A percentile compares a stretch with the other conserved stretches of the same genome.
Evolutionary conservation across 2,113 vertebrate genomes (phyloP).

Genomic region (Rhodinocichla rosea): DNA sequence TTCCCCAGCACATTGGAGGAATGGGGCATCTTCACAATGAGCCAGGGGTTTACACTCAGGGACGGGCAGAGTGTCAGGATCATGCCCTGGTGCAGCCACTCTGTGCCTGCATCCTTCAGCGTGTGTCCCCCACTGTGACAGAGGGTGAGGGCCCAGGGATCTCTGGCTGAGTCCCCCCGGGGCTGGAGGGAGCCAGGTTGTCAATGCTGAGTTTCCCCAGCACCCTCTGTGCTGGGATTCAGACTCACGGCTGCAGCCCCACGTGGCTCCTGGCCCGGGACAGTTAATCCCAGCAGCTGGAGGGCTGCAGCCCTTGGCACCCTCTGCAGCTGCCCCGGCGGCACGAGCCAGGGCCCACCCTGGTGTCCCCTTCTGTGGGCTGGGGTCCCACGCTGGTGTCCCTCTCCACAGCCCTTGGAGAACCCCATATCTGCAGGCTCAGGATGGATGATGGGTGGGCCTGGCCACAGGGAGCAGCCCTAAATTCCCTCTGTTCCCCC

Average conservation of each 20-base stretch:
- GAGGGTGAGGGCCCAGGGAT: background rate
- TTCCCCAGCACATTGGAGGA: background rate
- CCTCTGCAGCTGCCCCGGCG: accelerated
- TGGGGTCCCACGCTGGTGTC: background rate
- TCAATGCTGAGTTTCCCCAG: accelerated
- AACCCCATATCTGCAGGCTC: background rate
- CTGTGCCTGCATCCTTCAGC: background rate
- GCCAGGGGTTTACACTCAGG: accelerated
- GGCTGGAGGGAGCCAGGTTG: accelerated
- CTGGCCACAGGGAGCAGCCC: background rate
- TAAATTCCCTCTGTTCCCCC: background rate
- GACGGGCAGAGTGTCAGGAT: background rate
- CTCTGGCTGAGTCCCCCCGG: accelerated
- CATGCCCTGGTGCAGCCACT: too few relatives aligned
- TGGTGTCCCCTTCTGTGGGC: background rate
- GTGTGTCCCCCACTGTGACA: accelerated
- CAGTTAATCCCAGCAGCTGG: background rate
- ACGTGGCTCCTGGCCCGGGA: accelerated
- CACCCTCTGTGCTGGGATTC: accelerated
- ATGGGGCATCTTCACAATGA: accelerated
- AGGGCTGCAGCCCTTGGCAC: background rate
- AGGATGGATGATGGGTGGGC: background rate
- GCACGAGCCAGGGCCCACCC: accelerated
- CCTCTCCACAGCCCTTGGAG: too few relatives aligned
- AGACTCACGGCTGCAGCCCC: background rate